phyloP scores from a whole-genome alignment of 2,113 vertebrate genomes.

The Brachyhypopomus occidentalis region DNA sequence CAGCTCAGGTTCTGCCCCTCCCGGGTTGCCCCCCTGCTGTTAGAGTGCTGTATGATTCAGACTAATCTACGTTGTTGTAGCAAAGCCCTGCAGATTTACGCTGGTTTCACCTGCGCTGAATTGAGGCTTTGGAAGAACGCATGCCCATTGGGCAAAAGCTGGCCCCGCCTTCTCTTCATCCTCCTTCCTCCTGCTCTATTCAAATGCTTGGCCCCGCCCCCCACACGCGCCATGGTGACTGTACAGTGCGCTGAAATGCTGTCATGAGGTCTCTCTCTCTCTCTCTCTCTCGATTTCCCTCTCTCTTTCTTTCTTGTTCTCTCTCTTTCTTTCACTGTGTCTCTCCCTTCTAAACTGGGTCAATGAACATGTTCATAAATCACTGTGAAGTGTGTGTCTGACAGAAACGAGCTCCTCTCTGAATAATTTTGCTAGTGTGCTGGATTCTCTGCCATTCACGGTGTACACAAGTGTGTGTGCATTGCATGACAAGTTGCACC shows the following conservation, averaged over 20 bases:
- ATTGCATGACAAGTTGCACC: conserved; percentile 70
- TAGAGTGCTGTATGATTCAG: too few relatives aligned
- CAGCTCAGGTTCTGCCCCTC: too few relatives aligned
- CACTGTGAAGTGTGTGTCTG: conserved; percentile 73
- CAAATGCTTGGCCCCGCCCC: too few relatives aligned
- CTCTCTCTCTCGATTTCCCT: not conserved
- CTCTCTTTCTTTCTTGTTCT: conserved; percentile 19
- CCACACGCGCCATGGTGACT: too few relatives aligned
- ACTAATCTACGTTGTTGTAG: not conserved
- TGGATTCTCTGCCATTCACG: conserved; percentile 52
- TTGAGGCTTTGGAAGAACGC: not conserved
- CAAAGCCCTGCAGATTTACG: conserved; percentile 24
- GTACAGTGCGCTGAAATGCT: too few relatives aligned
- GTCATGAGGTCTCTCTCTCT: not conserved
- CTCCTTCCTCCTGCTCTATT: too few relatives aligned
- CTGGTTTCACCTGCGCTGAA: not conserved
- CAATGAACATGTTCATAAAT: conserved; percentile 81
- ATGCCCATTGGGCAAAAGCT: not conserved
- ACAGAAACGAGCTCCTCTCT: conserved; percentile 62
- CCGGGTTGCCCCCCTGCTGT: too few relatives aligned
- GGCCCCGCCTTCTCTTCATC: too few relatives aligned
- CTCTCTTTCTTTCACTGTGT: not conserved
- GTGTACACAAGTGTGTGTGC: conserved; percentile 52
- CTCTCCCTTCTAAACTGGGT: conserved; percentile 73
- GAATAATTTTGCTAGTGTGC: conserved; percentile 72